Percentiles rank a stretch among this genome's conserved stretches.
These are phyloP conservation scores for Homarus americanus DNA, from an alignment of 1,140 invertebrate genomes.

Conservation along the genomic window DNA sequence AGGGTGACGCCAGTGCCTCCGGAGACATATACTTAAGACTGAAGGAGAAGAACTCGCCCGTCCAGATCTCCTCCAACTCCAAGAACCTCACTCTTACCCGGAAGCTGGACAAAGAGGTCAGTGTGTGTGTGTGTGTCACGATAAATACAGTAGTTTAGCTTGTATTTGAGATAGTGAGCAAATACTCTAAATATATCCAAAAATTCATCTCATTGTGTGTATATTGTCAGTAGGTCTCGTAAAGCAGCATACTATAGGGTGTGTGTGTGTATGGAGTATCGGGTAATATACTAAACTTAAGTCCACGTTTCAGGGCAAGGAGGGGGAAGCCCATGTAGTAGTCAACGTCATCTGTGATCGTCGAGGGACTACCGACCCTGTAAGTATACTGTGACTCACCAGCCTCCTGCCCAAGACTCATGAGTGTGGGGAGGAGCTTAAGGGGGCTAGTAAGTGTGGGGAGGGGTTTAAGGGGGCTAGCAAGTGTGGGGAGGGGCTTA, in stretches of 20 bases:
- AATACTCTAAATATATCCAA: too few relatives aligned
- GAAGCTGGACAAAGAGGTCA: constrained; percentile 87
- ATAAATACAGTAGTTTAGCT: too few relatives aligned
- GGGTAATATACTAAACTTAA: background rate
- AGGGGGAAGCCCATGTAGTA: constrained; percentile 89
- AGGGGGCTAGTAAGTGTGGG: too few relatives aligned
- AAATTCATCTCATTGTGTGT: constrained; percentile 7
- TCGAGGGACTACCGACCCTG: constrained; percentile 86
- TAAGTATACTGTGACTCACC: constrained; percentile 77
- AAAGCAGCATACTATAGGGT: background rate
- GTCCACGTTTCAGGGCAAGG: constrained; percentile 81
- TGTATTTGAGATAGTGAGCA: too few relatives aligned
- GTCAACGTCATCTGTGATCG: constrained; percentile 91
- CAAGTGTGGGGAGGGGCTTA: too few relatives aligned
- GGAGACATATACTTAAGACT: constrained; percentile 89
- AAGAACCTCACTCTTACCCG: constrained; percentile 89
- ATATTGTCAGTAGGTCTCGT: background rate
- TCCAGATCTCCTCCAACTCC: constrained; percentile 85
- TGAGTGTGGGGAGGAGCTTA: too few relatives aligned
- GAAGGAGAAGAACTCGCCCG: constrained; percentile 87
- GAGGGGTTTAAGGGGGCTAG: too few relatives aligned
- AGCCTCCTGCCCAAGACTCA: too few relatives aligned
- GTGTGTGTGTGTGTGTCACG: background rate
- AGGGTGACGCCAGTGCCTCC: constrained; percentile 85
- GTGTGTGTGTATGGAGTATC: too few relatives aligned